Evolutionary conservation across 1,140 invertebrate genomes (phyloP), one percentile per base, ranked within the genome.

Genomic region (Hyposmocoma kahamanoa): DNA sequence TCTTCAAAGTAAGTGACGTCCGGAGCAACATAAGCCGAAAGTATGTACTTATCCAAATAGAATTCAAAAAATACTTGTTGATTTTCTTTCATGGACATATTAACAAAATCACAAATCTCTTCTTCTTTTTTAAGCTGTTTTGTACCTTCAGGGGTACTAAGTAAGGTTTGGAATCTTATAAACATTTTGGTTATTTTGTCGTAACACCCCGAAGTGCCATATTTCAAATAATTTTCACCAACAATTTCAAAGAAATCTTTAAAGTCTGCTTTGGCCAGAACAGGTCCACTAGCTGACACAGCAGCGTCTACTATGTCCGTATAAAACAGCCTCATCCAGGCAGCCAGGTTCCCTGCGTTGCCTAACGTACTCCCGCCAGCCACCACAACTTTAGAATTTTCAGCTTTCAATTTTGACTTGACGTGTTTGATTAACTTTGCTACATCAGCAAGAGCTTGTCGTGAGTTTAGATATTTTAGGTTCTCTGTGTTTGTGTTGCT

Each of bases 311-410:
- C 89, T 0, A 93, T 75, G 64, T 94, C 89, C 8, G 94, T 93
- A 68, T 94, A 94, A 54, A 91, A 90, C 5, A 90, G 65, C 62
- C 92, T 84, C 41, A 90, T 87, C 93, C 93, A 95, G 2, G 90
- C 90, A 17, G 92, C 90, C 72, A 95, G 87, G 6, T 87, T 89
- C n/a, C n/a, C n/a, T n/a, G n/a, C n/a, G 51, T 11, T 28, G n/a
- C 92, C 93, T 20, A 92, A 88, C 71, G 95, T 95, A 11, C 92
- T 94, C 18, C 92, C 92, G 36, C 94, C 93, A 59, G 93, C 91
- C 18, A 91, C 87, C 44, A 95, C 88, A 50, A 89, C 82, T 9
- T 49, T 57, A 3, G 67, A 63, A 21, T 85, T 59, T 22, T 44
- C 56, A 11, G 88, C 49, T 4, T 68, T 62, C 9, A 47, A 22